A percentile compares a stretch with the other conserved stretches of the same genome.
Conservation (phyloP, 2,113 vertebrate genomes). For the Pluvianellus socialis region DNA sequence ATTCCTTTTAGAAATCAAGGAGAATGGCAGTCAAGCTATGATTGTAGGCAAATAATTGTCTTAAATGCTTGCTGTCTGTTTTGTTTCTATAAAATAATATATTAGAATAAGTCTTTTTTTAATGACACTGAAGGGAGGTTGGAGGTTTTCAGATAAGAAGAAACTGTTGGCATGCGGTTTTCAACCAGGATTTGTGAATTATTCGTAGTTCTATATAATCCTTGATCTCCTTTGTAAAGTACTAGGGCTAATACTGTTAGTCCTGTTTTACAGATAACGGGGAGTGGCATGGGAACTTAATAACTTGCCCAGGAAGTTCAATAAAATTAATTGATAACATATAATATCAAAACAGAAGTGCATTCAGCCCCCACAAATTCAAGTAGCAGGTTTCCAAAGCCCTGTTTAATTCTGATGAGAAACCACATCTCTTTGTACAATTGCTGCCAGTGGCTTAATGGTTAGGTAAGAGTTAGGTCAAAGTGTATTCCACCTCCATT, state of each 20-base stretch:
- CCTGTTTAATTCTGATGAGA: not conserved
- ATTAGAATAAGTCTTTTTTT: not conserved
- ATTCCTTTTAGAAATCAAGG: not conserved
- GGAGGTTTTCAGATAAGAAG: not conserved
- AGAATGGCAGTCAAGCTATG: not conserved
- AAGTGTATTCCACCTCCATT: not conserved
- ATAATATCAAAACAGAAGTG: not conserved
- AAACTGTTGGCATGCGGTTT: constrained; percentile 14
- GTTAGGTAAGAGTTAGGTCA: too few relatives aligned
- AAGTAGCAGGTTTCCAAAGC: not conserved
- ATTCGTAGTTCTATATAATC: not conserved
- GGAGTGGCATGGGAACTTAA: not conserved
- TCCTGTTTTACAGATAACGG: not conserved
- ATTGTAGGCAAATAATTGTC: not conserved
- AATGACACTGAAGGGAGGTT: not conserved
- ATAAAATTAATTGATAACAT: constrained; percentile 44
- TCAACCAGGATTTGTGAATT: constrained; percentile 16
- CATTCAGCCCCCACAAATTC: not conserved
- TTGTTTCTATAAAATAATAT: not conserved
- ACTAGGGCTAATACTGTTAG: not conserved
- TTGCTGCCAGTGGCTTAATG: not conserved
- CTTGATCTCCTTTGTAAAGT: not conserved
- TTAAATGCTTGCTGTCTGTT: not conserved
- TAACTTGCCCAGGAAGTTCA: constrained; percentile 46
- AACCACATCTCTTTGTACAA: not conserved